Conservation (phyloP, 2,113 vertebrate genomes). For the Proteles cristata region DNA sequence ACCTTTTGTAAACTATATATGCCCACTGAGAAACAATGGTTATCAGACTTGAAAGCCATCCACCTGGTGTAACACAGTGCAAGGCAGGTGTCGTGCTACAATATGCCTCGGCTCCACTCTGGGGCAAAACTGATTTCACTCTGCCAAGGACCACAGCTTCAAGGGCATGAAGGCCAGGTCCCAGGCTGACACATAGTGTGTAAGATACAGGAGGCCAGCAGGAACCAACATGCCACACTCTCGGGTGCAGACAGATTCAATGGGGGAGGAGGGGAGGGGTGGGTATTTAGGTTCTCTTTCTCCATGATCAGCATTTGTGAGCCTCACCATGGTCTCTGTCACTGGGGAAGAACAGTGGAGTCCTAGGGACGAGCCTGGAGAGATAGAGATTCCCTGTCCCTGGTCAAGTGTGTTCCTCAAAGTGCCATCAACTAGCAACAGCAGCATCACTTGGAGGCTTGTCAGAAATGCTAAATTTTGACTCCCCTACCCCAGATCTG, state of each 20-base stretch:
- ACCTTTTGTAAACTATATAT: not conserved
- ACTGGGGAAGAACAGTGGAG: not conserved
- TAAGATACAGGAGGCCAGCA: not conserved
- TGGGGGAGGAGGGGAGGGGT: not conserved
- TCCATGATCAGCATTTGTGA: not conserved
- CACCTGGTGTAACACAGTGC: not conserved
- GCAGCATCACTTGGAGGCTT: not conserved
- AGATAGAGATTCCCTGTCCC: not conserved
- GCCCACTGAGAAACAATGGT: not conserved
- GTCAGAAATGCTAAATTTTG: not conserved
- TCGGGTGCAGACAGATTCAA: too few species aligned
- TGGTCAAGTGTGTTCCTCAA: not conserved
- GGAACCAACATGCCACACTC: not conserved
- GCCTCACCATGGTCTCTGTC: not conserved
- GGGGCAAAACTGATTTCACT: not conserved
- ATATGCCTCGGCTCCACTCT: not conserved
- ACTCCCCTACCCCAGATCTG: not conserved
- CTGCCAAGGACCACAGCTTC: not conserved
- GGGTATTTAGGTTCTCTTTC: not conserved
- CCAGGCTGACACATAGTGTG: fast-evolving
- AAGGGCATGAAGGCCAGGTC: not conserved
- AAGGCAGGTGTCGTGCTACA: not conserved
- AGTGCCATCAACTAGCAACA: not conserved
- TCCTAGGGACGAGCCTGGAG: not conserved
- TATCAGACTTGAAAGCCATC: not conserved